A percentile compares a stretch with the other conserved stretches of the same genome.
phyloP scores from a whole-genome alignment of 2,888 invertebrate species.

The Ditylenchus weischeri region DNA sequence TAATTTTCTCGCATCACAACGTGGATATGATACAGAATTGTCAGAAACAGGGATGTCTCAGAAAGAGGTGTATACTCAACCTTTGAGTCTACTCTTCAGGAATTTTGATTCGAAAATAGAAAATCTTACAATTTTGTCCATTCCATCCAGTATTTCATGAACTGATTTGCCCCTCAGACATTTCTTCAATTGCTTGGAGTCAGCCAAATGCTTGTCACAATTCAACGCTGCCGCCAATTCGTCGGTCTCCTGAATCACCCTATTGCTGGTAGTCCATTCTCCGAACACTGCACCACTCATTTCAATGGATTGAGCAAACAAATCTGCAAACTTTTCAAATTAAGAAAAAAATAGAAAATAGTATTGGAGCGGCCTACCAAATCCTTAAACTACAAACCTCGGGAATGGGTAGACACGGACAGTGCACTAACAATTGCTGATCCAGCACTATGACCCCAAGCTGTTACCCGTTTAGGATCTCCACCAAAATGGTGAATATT shows the following conservation, averaged over 20 bases:
- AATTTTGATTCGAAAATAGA: conserved; percentile 27
- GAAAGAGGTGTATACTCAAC: too few relatives aligned
- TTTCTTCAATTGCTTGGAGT: conserved; percentile 24
- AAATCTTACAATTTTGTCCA: conserved; percentile 23
- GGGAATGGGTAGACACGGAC: not conserved
- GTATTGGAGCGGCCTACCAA: too few relatives aligned
- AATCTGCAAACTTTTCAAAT: conserved; percentile 26
- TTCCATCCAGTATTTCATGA: conserved; percentile 21
- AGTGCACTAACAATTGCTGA: not conserved
- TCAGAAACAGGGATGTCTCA: too few relatives aligned
- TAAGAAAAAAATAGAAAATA: too few relatives aligned
- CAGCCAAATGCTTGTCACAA: conserved; percentile 11
- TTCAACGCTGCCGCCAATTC: conserved; percentile 26
- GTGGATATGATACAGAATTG: too few relatives aligned
- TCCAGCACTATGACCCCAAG: not conserved
- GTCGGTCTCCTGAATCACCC: conserved; percentile 23
- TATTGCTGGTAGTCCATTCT: conserved; percentile 24
- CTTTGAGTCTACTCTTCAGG: too few relatives aligned
- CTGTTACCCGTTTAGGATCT: not conserved
- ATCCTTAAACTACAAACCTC: not conserved
- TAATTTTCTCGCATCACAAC: too few relatives aligned
- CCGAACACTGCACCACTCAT: conserved; percentile 33
- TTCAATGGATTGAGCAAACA: conserved; percentile 34
- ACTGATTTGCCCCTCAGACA: conserved; percentile 25
- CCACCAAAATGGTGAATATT: conserved; percentile 3